Evolutionary conservation across 2,797 vertebrate genomes (phyloP).

Genomic region (Eutrigla gurnardus): DNA sequence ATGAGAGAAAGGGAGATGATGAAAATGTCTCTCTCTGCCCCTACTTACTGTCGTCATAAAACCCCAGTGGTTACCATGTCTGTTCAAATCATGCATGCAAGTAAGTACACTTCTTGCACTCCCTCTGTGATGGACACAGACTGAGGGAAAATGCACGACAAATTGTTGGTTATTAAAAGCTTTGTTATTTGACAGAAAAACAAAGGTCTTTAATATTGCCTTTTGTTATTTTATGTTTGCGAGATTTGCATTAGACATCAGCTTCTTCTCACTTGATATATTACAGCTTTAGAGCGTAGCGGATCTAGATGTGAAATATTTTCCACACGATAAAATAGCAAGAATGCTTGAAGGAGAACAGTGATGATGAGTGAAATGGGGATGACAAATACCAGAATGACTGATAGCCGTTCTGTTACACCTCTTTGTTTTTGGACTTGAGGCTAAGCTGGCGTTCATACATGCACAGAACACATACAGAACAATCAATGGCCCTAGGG

Average conservation of each 20-base stretch:
- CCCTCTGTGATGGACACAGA: background rate
- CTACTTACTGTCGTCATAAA: conserved; percentile 12
- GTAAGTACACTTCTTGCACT: background rate
- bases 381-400: background rate
- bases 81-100: conserved; percentile 11
- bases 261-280: background rate
- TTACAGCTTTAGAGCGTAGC: too few species aligned
- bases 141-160: background rate
- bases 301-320: conserved; percentile 7
- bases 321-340: background rate
- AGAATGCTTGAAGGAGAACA: background rate
- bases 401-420: background rate
- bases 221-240: background rate
- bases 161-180: background rate
- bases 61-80: conserved; percentile 5
- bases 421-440: background rate
- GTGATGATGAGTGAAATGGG: background rate
- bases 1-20: conserved; percentile 25
- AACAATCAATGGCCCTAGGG: background rate
- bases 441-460: background rate
- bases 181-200: background rate
- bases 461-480: background rate
- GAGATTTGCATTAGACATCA: background rate
- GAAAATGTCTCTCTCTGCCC: background rate
- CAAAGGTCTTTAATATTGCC: background rate